These are phyloP conservation scores for Schizopygopsis pylzovi DNA, from an alignment of 2,797 vertebrate genomes.

Conservation along the genomic window DNA sequence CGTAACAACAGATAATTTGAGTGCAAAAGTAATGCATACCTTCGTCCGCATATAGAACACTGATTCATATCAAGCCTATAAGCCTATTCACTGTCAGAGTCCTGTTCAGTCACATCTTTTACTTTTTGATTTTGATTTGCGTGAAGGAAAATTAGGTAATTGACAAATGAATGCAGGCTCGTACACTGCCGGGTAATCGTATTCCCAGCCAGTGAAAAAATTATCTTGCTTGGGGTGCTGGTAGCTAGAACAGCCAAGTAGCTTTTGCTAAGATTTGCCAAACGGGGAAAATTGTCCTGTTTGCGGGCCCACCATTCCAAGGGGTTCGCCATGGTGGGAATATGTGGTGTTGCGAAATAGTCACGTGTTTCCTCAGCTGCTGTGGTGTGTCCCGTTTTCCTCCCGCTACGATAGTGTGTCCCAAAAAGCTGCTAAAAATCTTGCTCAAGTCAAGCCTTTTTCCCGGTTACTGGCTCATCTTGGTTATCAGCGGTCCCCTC, in stretches of 20 bases:
- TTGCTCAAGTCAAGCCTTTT: not conserved
- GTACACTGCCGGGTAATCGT: not conserved
- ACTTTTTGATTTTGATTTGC: not conserved
- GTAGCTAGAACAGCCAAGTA: constrained; percentile 1
- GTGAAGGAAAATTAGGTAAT: not conserved
- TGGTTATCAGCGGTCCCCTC: constrained; percentile 10
- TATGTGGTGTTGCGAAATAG: constrained; percentile 22
- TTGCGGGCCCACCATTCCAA: constrained; percentile 9
- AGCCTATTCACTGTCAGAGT: not conserved
- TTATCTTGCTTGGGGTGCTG: not conserved
- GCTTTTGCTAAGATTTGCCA: not conserved
- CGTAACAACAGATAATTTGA: too few relatives aligned
- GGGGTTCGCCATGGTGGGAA: not conserved
- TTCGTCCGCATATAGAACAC: too few relatives aligned
- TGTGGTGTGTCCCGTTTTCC: constrained; percentile 1
- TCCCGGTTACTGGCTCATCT: constrained; percentile 16
- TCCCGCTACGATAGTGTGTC: not conserved
- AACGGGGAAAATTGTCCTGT: not conserved
- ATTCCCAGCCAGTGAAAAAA: not conserved
- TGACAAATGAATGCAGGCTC: not conserved
- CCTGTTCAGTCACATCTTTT: not conserved
- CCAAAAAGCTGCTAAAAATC: constrained; percentile 31
- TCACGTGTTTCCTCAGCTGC: not conserved
- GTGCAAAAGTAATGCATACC: too few relatives aligned
- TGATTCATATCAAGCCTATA: not conserved